Evolutionary conservation across 2,888 invertebrate species (phyloP), one percentile per base, ranked within the genome.

Genomic region (Spodoptera exigua): DNA sequence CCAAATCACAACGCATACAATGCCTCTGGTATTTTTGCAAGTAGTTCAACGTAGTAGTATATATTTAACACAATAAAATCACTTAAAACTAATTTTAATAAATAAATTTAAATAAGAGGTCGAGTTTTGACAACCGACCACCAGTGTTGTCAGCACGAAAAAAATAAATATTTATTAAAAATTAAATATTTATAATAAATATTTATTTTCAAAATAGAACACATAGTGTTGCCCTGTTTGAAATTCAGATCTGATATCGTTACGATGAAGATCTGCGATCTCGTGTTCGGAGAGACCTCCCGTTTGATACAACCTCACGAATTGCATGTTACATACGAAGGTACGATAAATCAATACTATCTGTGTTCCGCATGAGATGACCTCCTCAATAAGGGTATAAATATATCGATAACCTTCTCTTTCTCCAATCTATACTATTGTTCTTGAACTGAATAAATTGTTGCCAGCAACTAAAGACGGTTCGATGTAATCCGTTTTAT

Each of bases 301-400:
- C 52, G 56, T 64, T 53, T 55, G 55, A 64, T 70, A 70, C 47
- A 57, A 59, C 61, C 64, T 70, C 76, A 78, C 78, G 79, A 78
- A 66, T 66, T 68, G 65, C 58, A 70, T 66, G 69, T 74, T 71
- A 61, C 61, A 68, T 51, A 60, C 61, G 58, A 59, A 57, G 65
- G 56, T 63, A 58, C 44, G 54, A 58, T 69, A 70, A 70, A 69
- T 75, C 57, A 70, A 62, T 53, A 47, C 44, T 62, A 68, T 74
- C 56, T 54, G 11, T 51, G 52, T 59, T 54, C 53, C 49, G 55
- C 37, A 18, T 56, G 21, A 52, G 53, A 62, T 74, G 59, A 63
- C 70, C 59, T 73, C 49, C 27, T 51, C 53, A 51, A 54, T 61
- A 61, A 16, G 40, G 27, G 52, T 45, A 68, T 46, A 27, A 27